Conservation (phyloP, 2,797 vertebrate species). For the Rhinatrema bivittatum region DNA sequence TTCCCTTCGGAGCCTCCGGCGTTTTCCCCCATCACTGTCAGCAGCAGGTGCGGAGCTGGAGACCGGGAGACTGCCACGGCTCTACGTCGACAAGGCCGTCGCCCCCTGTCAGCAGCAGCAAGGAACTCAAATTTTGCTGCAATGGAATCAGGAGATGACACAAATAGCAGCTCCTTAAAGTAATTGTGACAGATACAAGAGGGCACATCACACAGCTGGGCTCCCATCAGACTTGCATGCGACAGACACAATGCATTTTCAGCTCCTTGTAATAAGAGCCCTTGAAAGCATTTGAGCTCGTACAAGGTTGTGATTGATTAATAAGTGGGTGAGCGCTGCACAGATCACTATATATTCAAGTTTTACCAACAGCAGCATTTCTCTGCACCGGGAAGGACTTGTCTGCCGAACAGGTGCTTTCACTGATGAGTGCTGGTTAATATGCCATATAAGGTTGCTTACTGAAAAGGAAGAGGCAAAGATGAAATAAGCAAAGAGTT, state of each 20-base stretch:
- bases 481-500: no score
- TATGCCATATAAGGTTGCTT: no score
- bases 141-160: constrained; percentile 32
- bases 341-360: neutral
- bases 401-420: no score
- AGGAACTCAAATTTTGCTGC: constrained; percentile 6
- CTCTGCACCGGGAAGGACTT: no score
- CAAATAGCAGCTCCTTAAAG: constrained; percentile 47
- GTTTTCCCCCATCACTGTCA: no score
- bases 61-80: no score
- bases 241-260: constrained; percentile 30
- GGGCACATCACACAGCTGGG: constrained; percentile 16
- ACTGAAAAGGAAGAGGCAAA: no score
- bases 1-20: no score
- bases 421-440: no score
- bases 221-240: constrained; percentile 32
- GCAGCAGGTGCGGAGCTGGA: no score
- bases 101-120: constrained; percentile 5
- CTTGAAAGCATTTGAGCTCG: constrained; percentile 24
- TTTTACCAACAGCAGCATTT: neutral
- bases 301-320: constrained; percentile 24
- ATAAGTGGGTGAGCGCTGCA: neutral
- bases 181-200: constrained; percentile 40
- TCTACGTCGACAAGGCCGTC: neutral
- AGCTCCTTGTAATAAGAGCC: constrained; percentile 16